A percentile compares a stretch with the other conserved stretches of the same genome.
Conservation (phyloP, 1,140 invertebrate genomes). For the Venturia canescens region DNA sequence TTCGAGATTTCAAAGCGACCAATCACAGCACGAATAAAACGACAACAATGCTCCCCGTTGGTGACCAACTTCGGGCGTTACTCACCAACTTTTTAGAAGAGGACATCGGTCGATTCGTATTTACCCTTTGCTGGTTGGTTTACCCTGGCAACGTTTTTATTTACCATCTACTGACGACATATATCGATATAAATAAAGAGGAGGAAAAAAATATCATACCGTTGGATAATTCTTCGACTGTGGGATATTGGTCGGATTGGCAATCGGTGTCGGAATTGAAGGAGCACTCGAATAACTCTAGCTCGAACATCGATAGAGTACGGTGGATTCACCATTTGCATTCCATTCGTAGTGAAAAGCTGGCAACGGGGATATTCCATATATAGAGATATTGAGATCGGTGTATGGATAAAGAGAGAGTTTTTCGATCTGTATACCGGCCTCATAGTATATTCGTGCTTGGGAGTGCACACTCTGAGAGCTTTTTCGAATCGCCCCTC, state of each 20-base stretch:
- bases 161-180: not conserved
- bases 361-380: slow-evolving; percentile 19
- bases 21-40: too few relatives aligned
- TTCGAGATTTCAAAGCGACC: too few relatives aligned
- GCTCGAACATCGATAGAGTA: slow-evolving; percentile 27
- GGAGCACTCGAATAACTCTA: slow-evolving; percentile 33
- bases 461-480: slow-evolving; percentile 1
- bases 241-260: slow-evolving; percentile 24
- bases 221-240: not conserved
- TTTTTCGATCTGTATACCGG: not conserved
- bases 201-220: slow-evolving; percentile 20
- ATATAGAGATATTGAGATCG: not conserved
- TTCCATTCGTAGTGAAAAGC: slow-evolving; percentile 38
- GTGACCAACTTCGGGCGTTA: too few relatives aligned
- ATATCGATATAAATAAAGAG: too few relatives aligned
- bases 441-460: slow-evolving; percentile 10
- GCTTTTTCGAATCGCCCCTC: slow-evolving; percentile 52
- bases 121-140: not conserved
- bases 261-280: slow-evolving; percentile 38
- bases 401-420: not conserved
- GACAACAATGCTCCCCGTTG: too few relatives aligned
- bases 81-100: too few relatives aligned
- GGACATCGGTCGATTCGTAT: too few relatives aligned
- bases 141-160: not conserved
- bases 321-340: slow-evolving; percentile 38